A percentile compares a stretch with the other conserved stretches of the same genome.
Conservation (phyloP, 2,113 vertebrate genomes). For the Cettia cetti region DNA sequence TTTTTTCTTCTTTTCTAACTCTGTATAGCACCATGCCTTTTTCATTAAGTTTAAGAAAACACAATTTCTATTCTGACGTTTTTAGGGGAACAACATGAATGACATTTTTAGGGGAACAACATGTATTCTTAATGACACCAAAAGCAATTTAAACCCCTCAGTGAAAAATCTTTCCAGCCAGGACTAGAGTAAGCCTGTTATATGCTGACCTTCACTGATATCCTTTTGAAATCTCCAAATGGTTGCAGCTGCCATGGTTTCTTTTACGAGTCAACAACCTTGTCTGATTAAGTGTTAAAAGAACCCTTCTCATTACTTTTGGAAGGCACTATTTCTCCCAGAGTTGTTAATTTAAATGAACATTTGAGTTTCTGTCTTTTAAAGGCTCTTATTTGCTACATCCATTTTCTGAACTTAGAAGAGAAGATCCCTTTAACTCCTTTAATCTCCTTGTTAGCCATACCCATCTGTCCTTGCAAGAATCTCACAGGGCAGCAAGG, state of each 20-base stretch:
- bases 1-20: not conserved
- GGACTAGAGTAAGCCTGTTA: not conserved
- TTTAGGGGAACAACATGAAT: not conserved
- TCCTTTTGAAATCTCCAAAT: conserved; percentile 1
- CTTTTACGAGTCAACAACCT: not conserved
- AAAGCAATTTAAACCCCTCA: not conserved
- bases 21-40: not conserved
- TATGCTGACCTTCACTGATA: not conserved
- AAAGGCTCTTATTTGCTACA: conserved; percentile 26
- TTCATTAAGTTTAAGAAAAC: not conserved
- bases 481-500: not conserved
- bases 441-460: conserved; percentile 39
- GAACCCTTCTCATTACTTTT: conserved; percentile 19
- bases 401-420: conserved; percentile 31
- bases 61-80: not conserved
- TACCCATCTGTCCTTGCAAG: not conserved
- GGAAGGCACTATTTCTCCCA: not conserved
- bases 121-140: not conserved
- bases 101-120: too few species aligned
- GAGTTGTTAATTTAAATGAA: conserved; percentile 42
- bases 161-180: not conserved
- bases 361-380: not conserved
- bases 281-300: conserved; percentile 37
- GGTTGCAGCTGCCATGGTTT: not conserved
- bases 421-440: conserved; percentile 14